phyloP scores from a whole-genome alignment of 2,888 invertebrate species.

The Blastobasis lacticolella region DNA sequence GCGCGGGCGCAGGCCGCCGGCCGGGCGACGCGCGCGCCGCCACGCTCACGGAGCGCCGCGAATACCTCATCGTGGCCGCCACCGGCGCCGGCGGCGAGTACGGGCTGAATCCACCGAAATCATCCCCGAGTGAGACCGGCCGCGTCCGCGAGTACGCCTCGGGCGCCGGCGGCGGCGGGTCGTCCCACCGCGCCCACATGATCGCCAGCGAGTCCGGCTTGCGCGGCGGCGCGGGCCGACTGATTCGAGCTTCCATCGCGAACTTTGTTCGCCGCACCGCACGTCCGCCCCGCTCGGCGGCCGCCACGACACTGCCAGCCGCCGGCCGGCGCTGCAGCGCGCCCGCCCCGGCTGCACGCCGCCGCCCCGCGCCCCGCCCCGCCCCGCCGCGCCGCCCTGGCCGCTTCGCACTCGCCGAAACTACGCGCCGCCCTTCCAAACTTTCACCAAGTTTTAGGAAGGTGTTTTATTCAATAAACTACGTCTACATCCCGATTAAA shows the following conservation, averaged over 20 bases:
- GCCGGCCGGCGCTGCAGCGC: constrained; percentile 31
- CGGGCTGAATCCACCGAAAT: constrained; percentile 67
- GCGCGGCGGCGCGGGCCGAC: constrained; percentile 68
- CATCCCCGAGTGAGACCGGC: constrained; percentile 35
- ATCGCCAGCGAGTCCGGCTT: constrained; percentile 61
- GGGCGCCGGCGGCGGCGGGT: constrained; percentile 69
- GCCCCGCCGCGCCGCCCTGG: not conserved
- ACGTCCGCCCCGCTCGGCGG: constrained; percentile 32
- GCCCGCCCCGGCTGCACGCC: constrained; percentile 41
- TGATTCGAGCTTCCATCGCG: constrained; percentile 32
- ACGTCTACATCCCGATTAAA: too few species aligned
- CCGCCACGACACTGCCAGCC: constrained; percentile 35
- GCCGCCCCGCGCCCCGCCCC: constrained; percentile 20
- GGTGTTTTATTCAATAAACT: too few species aligned
- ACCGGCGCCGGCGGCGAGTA: constrained; percentile 71
- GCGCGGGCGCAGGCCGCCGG: constrained; percentile 40
- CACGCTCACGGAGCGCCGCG: constrained; percentile 72
- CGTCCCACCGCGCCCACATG: constrained; percentile 59
- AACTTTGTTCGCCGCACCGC: constrained; percentile 25
- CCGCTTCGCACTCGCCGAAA: not conserved
- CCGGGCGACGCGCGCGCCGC: constrained; percentile 47
- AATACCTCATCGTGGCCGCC: constrained; percentile 32
- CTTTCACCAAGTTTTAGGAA: too few species aligned
- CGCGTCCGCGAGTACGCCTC: constrained; percentile 26
- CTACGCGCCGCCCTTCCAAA: too few species aligned